Evolutionary conservation across 2,888 invertebrate genomes (phyloP).

Genomic region (Danaus chrysippus): DNA sequence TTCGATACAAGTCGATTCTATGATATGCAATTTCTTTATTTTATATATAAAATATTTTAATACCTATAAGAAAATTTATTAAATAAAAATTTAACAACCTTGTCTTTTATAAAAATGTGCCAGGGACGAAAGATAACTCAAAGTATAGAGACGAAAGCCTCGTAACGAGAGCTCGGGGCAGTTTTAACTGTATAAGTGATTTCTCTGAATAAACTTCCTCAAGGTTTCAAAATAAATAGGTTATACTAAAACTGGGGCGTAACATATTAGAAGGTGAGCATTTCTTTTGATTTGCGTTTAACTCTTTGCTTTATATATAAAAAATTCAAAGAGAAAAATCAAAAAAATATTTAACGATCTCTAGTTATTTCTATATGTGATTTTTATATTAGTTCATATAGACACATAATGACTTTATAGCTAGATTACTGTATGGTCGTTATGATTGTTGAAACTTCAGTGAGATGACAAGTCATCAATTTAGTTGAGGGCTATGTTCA

Average conservation of each 20-base stretch:
- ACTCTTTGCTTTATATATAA: neutral
- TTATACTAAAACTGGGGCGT: slow-evolving; percentile 16
- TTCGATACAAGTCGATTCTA: no score
- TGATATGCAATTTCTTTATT: no score
- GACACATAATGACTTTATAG: no score
- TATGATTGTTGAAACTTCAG: slow-evolving; percentile 62
- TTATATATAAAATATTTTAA: no score
- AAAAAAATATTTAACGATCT: no score
- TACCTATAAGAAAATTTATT: no score
- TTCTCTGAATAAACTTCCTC: slow-evolving; percentile 34
- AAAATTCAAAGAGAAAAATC: no score
- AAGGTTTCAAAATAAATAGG: slow-evolving; percentile 21
- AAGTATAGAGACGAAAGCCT: slow-evolving; percentile 30
- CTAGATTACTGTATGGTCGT: slow-evolving; percentile 38
- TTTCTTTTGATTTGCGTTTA: neutral
- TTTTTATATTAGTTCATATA: no score
- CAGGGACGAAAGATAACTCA: slow-evolving; percentile 52
- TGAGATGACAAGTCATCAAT: slow-evolving; percentile 47
- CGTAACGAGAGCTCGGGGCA: slow-evolving; percentile 49
- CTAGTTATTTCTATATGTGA: no score
- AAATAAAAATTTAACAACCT: slow-evolving; percentile 23
- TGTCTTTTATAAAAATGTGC: slow-evolving; percentile 45
- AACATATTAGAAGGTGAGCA: slow-evolving; percentile 2
- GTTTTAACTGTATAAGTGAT: slow-evolving; percentile 36
- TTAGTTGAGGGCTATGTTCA: slow-evolving; percentile 24